Percentiles rank a stretch among this genome's conserved stretches.
phyloP scores from a whole-genome alignment of 2,888 invertebrate species.

The Opisthograptis luteolata region DNA sequence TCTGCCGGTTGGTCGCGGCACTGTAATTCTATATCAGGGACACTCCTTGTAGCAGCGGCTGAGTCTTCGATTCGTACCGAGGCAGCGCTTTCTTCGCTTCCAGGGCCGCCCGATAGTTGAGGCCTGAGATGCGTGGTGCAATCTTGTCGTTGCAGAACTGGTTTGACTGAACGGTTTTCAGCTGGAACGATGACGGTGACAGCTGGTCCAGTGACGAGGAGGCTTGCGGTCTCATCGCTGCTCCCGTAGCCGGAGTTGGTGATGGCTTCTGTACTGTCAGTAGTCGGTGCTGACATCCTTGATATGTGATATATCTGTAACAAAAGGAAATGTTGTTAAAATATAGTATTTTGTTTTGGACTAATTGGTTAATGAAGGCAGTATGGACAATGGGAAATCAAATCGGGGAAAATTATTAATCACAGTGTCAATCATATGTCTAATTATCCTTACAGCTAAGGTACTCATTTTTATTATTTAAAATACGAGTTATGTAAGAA shows the following conservation, averaged over 20 bases:
- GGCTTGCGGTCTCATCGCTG: conserved; percentile 92
- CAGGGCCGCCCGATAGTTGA: conserved; percentile 88
- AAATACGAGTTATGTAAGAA: no score
- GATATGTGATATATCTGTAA: conserved; percentile 58
- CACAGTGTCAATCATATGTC: no score
- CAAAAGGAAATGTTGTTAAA: conserved; percentile 43
- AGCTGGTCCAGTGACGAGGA: conserved; percentile 87
- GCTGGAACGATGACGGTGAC: conserved; percentile 80
- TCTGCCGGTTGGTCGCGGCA: conserved; percentile 85
- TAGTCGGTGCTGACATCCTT: conserved; percentile 79
- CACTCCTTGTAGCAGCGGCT: conserved; percentile 89
- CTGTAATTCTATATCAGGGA: conserved; percentile 92
- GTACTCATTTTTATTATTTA: no score
- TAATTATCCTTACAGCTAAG: no score
- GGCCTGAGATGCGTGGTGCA: conserved; percentile 91
- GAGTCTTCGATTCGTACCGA: conserved; percentile 86
- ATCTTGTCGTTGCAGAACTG: conserved; percentile 93
- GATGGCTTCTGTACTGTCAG: conserved; percentile 82
- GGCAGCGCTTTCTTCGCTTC: conserved; percentile 90
- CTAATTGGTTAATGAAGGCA: no score
- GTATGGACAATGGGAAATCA: no score
- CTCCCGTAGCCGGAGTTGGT: conserved; percentile 88
- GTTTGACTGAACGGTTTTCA: conserved; percentile 86
- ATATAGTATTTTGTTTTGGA: neutral
- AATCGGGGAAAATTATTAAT: no score